These are phyloP conservation scores for Gavialis gangeticus DNA, from an alignment of 2,113 vertebrate genomes.

Conservation along the genomic window DNA sequence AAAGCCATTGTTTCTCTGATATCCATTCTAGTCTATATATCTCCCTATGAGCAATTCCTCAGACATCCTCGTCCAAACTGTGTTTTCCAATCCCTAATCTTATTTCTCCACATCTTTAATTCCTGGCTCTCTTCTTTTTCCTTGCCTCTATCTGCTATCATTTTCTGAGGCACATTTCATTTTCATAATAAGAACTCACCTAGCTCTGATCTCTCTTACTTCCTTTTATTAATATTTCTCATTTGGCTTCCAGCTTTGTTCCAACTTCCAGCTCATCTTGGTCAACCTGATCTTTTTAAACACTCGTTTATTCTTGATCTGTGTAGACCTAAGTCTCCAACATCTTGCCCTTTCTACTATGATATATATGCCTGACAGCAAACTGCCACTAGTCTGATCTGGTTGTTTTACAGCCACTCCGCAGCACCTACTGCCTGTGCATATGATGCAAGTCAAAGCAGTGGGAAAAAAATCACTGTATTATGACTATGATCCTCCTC, in stretches of 20 bases:
- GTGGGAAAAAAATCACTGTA: neutral
- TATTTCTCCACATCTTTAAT: neutral
- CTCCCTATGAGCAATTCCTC: neutral
- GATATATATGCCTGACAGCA: neutral
- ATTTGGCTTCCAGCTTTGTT: neutral
- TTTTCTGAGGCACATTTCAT: neutral
- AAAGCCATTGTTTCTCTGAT: neutral
- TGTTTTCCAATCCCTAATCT: neutral
- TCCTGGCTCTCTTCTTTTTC: neutral
- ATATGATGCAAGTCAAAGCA: neutral
- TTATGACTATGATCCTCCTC: neutral
- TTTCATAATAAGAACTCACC: neutral
- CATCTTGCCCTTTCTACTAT: neutral
- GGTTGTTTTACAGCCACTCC: neutral
- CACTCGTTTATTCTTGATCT: neutral
- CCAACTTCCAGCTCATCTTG: neutral
- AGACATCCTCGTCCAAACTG: neutral
- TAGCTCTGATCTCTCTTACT: neutral
- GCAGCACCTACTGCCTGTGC: neutral
- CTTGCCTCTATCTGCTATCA: neutral
- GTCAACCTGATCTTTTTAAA: neutral
- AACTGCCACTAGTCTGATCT: neutral
- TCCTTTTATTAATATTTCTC: neutral
- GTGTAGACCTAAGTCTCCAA: neutral
- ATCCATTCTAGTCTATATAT: neutral